Conservation (phyloP, 1,140 invertebrate genomes). For the Sweltsa coloradensis region DNA sequence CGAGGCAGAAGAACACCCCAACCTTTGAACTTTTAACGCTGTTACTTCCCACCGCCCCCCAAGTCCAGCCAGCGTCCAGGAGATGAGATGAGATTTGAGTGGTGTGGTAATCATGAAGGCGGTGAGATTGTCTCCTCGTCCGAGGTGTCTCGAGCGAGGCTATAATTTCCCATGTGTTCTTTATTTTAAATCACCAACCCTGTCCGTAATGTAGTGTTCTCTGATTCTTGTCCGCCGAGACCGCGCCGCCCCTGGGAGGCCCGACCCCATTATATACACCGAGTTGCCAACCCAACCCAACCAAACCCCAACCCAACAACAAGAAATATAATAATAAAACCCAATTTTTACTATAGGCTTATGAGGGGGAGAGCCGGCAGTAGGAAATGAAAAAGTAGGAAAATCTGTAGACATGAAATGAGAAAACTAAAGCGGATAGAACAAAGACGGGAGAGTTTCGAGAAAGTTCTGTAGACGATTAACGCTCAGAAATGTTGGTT, state of each 20-base stretch:
- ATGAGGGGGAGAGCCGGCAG: neutral
- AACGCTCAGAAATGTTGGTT: too few species aligned
- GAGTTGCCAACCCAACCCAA: constrained; percentile 2
- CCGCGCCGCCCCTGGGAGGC: neutral
- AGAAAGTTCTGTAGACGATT: too few species aligned
- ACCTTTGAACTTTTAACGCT: too few species aligned
- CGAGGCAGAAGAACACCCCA: too few species aligned
- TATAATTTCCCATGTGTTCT: constrained; percentile 9
- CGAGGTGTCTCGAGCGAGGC: neutral
- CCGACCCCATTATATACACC: neutral
- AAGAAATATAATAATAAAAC: constrained; percentile 1
- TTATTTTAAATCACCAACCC: neutral
- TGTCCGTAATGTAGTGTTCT: constrained; percentile 4
- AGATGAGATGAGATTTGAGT: neutral
- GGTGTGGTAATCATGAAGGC: neutral
- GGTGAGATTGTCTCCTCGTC: neutral
- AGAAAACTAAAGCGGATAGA: constrained; percentile 3
- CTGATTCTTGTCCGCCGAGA: neutral
- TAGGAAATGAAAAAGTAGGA: constrained; percentile 8
- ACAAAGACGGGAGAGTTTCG: neutral
- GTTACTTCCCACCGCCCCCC: too few species aligned
- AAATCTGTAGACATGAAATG: constrained; percentile 8
- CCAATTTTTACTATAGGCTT: constrained; percentile 4
- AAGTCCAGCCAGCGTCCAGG: too few species aligned
- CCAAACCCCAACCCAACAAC: neutral